Conservation (phyloP, 2,888 invertebrate species). For the Meandrusa payeni region DNA sequence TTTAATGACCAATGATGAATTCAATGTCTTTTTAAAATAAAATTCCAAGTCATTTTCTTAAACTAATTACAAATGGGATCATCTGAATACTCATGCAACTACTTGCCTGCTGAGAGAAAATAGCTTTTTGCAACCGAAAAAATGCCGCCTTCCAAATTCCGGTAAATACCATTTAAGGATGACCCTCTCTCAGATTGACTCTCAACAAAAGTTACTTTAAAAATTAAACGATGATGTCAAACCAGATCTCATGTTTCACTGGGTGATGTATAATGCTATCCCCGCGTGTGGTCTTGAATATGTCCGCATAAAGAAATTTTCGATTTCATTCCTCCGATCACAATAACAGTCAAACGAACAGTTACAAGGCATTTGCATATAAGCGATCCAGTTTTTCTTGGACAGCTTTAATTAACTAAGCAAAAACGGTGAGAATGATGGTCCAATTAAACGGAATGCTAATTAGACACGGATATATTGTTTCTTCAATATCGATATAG, state of each 20-base stretch:
- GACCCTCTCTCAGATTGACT: slow-evolving; percentile 34
- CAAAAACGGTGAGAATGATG: slow-evolving; percentile 44
- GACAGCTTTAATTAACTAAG: slow-evolving; percentile 40
- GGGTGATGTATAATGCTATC: slow-evolving; percentile 44
- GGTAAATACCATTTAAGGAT: slow-evolving; percentile 38
- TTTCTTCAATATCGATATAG: slow-evolving; percentile 16
- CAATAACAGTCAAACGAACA: slow-evolving; percentile 38
- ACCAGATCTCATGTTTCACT: slow-evolving; percentile 39
- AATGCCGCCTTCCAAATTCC: slow-evolving; percentile 50
- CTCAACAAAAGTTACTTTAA: slow-evolving; percentile 32
- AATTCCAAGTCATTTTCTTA: not conserved
- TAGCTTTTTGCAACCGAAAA: slow-evolving; percentile 43
- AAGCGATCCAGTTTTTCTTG: slow-evolving; percentile 50
- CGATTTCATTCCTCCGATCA: slow-evolving; percentile 44
- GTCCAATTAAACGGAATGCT: slow-evolving; percentile 49
- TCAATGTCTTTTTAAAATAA: not conserved
- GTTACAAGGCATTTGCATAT: slow-evolving; percentile 32
- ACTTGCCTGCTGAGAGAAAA: slow-evolving; percentile 43
- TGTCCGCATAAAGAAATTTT: slow-evolving; percentile 40
- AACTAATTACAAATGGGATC: slow-evolving; percentile 6
- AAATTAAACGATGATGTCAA: slow-evolving; percentile 34
- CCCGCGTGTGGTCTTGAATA: slow-evolving; percentile 55
- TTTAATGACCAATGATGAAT: not conserved
- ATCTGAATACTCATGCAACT: slow-evolving; percentile 36
- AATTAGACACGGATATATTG: slow-evolving; percentile 46